Conservation (phyloP, 2,797 vertebrate genomes). For the Rhadinocentrus ornatus region DNA sequence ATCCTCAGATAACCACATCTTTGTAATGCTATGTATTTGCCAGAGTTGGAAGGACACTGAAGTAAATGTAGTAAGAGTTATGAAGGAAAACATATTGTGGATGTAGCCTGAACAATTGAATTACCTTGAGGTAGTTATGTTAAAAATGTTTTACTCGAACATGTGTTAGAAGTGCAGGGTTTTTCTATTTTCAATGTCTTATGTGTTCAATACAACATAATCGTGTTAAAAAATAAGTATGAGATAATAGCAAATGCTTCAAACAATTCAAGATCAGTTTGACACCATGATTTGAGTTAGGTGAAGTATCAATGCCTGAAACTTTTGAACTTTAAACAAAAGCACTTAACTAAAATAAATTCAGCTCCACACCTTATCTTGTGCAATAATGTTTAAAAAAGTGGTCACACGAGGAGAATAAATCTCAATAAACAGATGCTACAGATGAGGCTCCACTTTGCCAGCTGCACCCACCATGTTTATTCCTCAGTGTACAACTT, state of each 20-base stretch:
- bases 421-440: slow-evolving; percentile 3
- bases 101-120: not conserved
- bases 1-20: no score
- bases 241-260: no score
- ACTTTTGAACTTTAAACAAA: no score
- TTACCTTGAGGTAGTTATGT: not conserved
- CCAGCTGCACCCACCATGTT: not conserved
- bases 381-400: not conserved
- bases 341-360: not conserved
- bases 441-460: not conserved
- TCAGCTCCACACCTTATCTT: not conserved
- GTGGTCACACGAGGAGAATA: not conserved
- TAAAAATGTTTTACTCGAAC: not conserved
- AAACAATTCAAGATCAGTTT: no score
- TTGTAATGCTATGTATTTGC: no score
- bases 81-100: not conserved
- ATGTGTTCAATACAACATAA: no score
- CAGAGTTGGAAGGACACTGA: no score
- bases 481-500: not conserved
- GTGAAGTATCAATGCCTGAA: not conserved
- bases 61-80: no score
- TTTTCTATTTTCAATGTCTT: no score
- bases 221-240: no score
- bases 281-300: no score
- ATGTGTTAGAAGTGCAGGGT: no score